These are phyloP conservation scores for Lagorchestes hirsutus DNA, from an alignment of 2,797 vertebrate species.

Conservation along the genomic window DNA sequence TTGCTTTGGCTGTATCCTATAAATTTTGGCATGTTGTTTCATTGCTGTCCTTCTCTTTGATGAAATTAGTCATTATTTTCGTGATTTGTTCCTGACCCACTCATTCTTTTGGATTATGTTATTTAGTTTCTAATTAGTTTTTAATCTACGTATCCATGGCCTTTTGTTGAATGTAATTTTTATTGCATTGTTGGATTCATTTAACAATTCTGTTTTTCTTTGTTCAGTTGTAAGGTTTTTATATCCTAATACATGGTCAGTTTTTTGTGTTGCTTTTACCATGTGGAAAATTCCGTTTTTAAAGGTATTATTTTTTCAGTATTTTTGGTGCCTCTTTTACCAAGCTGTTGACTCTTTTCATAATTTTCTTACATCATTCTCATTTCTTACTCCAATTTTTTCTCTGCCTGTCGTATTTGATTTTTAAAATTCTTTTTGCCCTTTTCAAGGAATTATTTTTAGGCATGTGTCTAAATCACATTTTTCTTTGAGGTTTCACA, in stretches of 20 bases:
- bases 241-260: not conserved
- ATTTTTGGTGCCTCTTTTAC: not conserved
- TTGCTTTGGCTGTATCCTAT: not conserved
- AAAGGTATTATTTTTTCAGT: not conserved
- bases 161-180: not conserved
- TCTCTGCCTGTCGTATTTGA: not conserved
- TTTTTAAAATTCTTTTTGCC: not conserved
- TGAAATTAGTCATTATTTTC: not conserved
- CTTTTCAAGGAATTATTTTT: not conserved
- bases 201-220: not conserved
- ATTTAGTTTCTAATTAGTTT: not conserved
- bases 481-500: not conserved
- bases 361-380: not conserved
- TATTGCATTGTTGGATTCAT: not conserved
- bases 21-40: not conserved
- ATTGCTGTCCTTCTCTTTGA: not conserved
- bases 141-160: not conserved
- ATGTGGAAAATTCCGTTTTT: too few relatives aligned
- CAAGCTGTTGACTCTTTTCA: not conserved
- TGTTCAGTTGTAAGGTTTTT: not conserved
- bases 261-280: too few relatives aligned
- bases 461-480: not conserved
- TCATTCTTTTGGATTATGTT: not conserved
- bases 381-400: not conserved
- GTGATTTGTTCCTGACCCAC: not conserved